Evolutionary conservation across 2,113 vertebrate genomes (phyloP).

Genomic region (Tragulus kanchil): DNA sequence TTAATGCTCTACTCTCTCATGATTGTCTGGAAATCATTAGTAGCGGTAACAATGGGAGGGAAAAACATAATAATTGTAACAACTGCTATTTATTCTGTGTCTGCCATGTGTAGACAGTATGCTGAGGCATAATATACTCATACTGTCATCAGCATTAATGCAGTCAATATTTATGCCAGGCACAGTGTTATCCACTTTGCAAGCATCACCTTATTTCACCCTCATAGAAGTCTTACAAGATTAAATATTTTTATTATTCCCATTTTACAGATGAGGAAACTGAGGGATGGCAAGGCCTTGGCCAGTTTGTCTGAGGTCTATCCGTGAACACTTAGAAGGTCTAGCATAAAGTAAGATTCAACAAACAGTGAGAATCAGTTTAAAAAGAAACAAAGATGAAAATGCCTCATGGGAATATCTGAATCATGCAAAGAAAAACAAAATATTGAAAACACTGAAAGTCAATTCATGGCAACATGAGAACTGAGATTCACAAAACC

Average conservation of each 20-base stretch:
- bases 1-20: background rate
- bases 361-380: background rate
- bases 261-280: background rate
- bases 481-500: background rate
- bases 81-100: background rate
- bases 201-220: background rate
- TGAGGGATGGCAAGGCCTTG: background rate
- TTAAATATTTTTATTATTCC: too few species aligned
- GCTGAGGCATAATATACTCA: background rate
- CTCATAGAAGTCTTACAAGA: background rate
- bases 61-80: background rate
- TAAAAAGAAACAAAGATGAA: background rate
- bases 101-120: background rate
- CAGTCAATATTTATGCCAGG: background rate
- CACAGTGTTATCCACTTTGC: background rate
- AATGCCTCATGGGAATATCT: background rate
- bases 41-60: background rate
- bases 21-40: background rate
- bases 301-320: background rate
- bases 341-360: background rate
- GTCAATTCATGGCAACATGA: background rate
- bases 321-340: background rate
- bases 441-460: background rate
- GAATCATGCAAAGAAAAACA: background rate
- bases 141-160: background rate